A percentile compares a stretch with the other conserved stretches of the same genome.
phyloP scores from a whole-genome alignment of 2,888 invertebrate genomes.

The Hemicrepidius hirtus region DNA sequence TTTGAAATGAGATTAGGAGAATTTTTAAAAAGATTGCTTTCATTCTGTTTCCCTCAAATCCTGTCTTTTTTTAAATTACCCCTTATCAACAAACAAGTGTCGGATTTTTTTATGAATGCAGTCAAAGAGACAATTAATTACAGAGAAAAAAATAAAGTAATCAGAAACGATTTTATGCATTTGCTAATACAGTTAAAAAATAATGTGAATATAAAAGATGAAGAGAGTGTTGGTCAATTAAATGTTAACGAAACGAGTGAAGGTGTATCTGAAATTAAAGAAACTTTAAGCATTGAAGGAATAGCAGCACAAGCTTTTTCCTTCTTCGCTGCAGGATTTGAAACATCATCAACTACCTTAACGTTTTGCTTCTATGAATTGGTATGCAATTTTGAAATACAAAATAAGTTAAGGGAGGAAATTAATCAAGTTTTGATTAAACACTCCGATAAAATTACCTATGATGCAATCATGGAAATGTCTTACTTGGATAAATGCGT shows the following conservation, averaged over 20 bases:
- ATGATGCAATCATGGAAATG: constrained; percentile 72
- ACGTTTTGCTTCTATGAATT: constrained; percentile 73
- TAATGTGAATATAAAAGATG: constrained; percentile 52
- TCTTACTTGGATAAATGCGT: constrained; percentile 72
- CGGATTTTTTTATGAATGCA: constrained; percentile 70
- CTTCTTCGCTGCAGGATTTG: constrained; percentile 66
- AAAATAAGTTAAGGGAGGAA: constrained; percentile 70
- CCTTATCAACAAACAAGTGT: constrained; percentile 54
- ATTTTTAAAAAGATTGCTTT: constrained; percentile 38
- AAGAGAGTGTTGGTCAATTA: constrained; percentile 53
- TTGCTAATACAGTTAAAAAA: constrained; percentile 66
- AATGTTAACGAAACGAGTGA: constrained; percentile 24
- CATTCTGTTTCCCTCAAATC: constrained; percentile 53
- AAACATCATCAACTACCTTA: constrained; percentile 69
- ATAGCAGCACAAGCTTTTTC: constrained; percentile 59
- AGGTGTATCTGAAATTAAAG: constrained; percentile 34
- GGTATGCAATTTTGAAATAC: constrained; percentile 71
- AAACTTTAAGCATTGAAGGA: constrained; percentile 50
- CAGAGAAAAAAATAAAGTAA: constrained; percentile 69
- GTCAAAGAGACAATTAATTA: constrained; percentile 70
- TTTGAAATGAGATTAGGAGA: constrained; percentile 18
- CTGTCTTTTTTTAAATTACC: constrained; percentile 55
- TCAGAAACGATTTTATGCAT: constrained; percentile 75
- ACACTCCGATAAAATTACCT: constrained; percentile 66
- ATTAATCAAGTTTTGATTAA: constrained; percentile 65